Base-by-base conservation (phyloP, 2,888 invertebrate species). In the Trissonchulus sp. region DNA sequence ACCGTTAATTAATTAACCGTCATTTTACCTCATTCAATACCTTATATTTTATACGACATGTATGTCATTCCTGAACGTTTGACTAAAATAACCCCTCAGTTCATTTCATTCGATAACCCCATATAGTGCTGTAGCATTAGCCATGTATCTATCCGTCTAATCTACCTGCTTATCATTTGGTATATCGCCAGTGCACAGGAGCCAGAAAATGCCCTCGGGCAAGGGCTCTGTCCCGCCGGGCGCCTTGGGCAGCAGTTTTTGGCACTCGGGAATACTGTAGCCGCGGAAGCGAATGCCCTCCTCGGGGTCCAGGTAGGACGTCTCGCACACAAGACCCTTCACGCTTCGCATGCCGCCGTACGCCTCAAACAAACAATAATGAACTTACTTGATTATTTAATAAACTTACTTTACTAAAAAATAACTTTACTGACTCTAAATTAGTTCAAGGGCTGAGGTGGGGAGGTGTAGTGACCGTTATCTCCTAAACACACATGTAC, bases 331-430 rank as follows among this genome's bases (percentile, higher is more conserved):
- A 77, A 97, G 88, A 79, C 93, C 94, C 85, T 93, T 94, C 87
- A 96, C 94, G 60, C 94, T 94, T 83, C 96, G 89, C 96, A 96
- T 97, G 73, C 96, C 96, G 81, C 95, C 94, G 87, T 96, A 89
- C 81, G 88, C 87, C 89, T 88, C 79, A 37, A 80, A 68, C 74
- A 28, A 35, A 63, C 63, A 34, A 2, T 34, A 76, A 74, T 36
- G 33, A 23, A 28, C 71, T 30, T 73, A 28, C 73, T 73, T 28
- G 73, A 68, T 73, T 73, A 30, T 23, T 28, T 1, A 36, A 48
- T 23, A 1, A 62, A 38, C 1, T 18, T 72, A 28, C 62, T 18
- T 1, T 23, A 23, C 23, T 18, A 72, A 75, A 38, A 15, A 73
- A 33, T 28, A 23, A n/a, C n/a, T n/a, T n/a, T n/a, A n/a, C n/a